Evolutionary conservation across 2,888 invertebrate species (phyloP).

Genomic region (Emmelina monodactyla): DNA sequence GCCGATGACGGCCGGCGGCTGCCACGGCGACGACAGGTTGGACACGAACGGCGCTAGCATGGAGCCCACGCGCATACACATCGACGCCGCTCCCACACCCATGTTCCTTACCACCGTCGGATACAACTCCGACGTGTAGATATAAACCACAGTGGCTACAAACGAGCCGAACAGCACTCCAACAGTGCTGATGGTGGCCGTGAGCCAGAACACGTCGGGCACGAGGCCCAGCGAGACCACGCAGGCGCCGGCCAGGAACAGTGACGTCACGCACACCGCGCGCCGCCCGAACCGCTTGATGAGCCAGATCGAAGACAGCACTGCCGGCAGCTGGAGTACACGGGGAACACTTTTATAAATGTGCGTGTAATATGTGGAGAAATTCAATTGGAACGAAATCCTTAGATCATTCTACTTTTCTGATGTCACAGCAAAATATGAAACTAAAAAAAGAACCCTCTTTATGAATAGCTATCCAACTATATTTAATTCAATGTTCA

Average conservation of each 20-base stretch:
- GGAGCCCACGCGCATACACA: slow-evolving; percentile 83
- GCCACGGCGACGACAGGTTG: slow-evolving; percentile 63
- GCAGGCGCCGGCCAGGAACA: slow-evolving; percentile 67
- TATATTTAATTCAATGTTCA: too few species aligned
- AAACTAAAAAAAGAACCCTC: too few species aligned
- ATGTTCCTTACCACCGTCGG: slow-evolving; percentile 89
- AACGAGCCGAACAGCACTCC: slow-evolving; percentile 83
- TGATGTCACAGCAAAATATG: too few species aligned
- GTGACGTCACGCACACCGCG: slow-evolving; percentile 66
- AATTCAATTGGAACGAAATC: too few species aligned
- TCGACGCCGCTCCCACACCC: slow-evolving; percentile 84
- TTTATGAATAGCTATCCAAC: too few species aligned
- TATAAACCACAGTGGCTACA: slow-evolving; percentile 82
- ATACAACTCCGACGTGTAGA: slow-evolving; percentile 86
- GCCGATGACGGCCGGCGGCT: slow-evolving; percentile 79
- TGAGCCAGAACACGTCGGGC: slow-evolving; percentile 54
- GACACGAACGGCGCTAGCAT: slow-evolving; percentile 85
- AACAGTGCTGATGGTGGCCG: slow-evolving; percentile 70
- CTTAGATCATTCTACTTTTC: too few species aligned
- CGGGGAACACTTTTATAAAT: too few species aligned
- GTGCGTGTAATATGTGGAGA: too few species aligned
- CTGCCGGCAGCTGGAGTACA: slow-evolving; percentile 68
- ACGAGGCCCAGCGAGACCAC: slow-evolving; percentile 68
- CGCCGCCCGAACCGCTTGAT: slow-evolving; percentile 73
- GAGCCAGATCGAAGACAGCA: slow-evolving; percentile 54